Conservation (phyloP, 53 echinoderm and acorn worm genomes). For the Apostichopus leukothele region DNA sequence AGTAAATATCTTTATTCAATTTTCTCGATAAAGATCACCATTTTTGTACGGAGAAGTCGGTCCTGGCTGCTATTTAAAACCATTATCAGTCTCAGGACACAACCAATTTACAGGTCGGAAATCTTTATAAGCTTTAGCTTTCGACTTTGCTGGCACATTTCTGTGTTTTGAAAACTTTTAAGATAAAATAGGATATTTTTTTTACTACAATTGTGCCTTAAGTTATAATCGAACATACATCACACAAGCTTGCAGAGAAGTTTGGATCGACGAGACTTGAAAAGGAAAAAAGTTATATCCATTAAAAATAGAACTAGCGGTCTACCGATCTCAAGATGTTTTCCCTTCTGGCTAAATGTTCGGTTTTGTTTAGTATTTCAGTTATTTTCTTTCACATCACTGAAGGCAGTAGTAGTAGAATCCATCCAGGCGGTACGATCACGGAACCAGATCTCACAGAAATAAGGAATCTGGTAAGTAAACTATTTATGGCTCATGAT, state of each 20-base stretch:
- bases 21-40: not conserved
- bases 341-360: not conserved
- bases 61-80: not conserved
- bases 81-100: not conserved
- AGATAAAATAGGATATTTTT: no score
- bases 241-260: not conserved
- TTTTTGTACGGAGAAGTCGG: not conserved
- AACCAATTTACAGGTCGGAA: not conserved
- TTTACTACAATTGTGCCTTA: constrained; percentile 1
- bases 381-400: not conserved
- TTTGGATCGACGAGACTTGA: not conserved
- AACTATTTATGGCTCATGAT: no score
- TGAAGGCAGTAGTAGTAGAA: not conserved
- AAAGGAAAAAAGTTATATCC: not conserved
- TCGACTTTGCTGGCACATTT: not conserved
- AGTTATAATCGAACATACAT: not conserved
- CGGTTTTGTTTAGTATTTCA: not conserved
- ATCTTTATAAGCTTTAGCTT: not conserved
- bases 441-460: not conserved
- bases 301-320: not conserved
- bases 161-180: not conserved
- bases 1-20: constrained; percentile 18
- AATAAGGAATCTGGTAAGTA: constrained; percentile 34
- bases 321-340: not conserved
- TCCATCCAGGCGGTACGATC: not conserved